Conservation (phyloP, 2,113 vertebrate species). For the Physeter macrocephalus region DNA sequence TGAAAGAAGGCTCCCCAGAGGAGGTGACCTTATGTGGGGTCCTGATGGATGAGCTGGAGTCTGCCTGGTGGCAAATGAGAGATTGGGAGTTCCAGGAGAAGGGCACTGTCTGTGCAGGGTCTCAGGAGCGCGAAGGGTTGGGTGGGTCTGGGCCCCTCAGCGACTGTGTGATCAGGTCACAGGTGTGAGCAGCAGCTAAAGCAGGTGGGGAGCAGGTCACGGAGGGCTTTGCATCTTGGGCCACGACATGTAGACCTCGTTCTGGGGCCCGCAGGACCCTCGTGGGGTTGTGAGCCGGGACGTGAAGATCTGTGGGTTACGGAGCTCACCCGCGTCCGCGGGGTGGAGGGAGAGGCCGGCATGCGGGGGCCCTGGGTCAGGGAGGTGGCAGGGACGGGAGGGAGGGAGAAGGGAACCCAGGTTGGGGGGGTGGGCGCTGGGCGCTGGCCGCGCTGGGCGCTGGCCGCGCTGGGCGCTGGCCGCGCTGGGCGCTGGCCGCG, state of each 20-base stretch:
- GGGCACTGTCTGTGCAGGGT: not conserved
- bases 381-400: not conserved
- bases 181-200: not conserved
- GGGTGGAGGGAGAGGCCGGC: not conserved
- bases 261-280: not conserved
- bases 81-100: not conserved
- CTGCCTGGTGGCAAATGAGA: not conserved
- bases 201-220: not conserved
- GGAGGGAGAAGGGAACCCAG: not conserved
- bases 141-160: not conserved
- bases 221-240: not conserved
- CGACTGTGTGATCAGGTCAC: not conserved
- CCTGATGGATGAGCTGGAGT: not conserved
- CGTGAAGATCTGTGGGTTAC: not conserved
- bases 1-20: not conserved
- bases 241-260: not conserved
- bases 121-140: not conserved
- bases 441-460: too few relatives aligned
- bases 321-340: not conserved
- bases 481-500: not conserved
- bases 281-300: not conserved
- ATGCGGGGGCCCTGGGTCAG: not conserved
- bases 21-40: not conserved
- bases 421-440: not conserved
- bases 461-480: too few relatives aligned